These are phyloP conservation scores for Eupithecia dodoneata DNA, from an alignment of 2,888 invertebrate genomes.

Conservation along the genomic window DNA sequence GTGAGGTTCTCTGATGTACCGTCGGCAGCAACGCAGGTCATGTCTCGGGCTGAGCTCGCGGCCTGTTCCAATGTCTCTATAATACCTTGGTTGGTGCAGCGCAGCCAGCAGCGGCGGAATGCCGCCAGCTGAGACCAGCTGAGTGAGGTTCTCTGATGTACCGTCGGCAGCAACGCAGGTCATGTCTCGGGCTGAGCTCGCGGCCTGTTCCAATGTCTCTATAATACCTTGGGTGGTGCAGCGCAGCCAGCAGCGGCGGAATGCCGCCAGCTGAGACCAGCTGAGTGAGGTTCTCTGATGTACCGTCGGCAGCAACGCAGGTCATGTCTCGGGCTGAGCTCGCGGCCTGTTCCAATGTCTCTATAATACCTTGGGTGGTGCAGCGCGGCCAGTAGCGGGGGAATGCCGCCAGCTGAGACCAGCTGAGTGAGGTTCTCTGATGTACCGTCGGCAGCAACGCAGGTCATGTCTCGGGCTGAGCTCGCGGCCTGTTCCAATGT, in stretches of 20 bases:
- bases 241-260: constrained; percentile 90
- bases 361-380: not conserved
- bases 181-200: too few relatives aligned
- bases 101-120: constrained; percentile 88
- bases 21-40: too few relatives aligned
- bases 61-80: too few relatives aligned
- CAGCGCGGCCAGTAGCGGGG: constrained; percentile 91
- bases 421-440: constrained; percentile 90
- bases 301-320: constrained; percentile 88
- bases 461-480: too few relatives aligned
- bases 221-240: constrained; percentile 63
- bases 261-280: constrained; percentile 94
- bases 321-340: too few relatives aligned
- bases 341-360: too few relatives aligned
- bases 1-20: constrained; percentile 75
- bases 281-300: constrained; percentile 89
- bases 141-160: constrained; percentile 77
- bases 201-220: too few relatives aligned
- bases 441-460: constrained; percentile 89
- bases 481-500: too few relatives aligned
- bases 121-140: constrained; percentile 90
- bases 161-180: too few relatives aligned
- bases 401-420: constrained; percentile 93
- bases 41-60: too few relatives aligned
- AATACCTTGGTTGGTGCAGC: constrained; percentile 64